Evolutionary conservation across 2,888 invertebrate genomes (phyloP).

Genomic region (Ptychoptera contaminata): DNA sequence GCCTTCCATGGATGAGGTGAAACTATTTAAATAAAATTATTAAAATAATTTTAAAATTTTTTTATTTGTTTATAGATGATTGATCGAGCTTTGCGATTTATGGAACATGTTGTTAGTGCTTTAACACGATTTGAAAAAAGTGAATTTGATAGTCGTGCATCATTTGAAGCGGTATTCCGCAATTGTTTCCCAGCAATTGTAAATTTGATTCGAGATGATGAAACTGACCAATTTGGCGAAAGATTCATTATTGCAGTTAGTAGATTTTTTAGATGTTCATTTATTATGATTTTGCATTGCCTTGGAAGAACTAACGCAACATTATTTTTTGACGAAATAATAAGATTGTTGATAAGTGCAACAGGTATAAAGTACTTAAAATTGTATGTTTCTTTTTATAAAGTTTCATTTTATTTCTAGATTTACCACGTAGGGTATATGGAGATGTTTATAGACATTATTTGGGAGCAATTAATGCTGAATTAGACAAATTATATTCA

Average conservation of each 20-base stretch:
- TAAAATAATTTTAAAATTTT: too few relatives aligned
- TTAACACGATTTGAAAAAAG: conserved; percentile 1
- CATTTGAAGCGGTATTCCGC: conserved; percentile 24
- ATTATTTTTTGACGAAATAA: conserved; percentile 24
- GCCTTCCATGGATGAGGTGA: conserved; percentile 20
- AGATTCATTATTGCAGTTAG: conserved; percentile 20
- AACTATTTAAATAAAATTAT: conserved; percentile 20
- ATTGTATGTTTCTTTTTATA: conserved; percentile 8
- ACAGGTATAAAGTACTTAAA: conserved; percentile 13
- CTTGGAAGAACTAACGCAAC: conserved; percentile 25
- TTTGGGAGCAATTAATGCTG: too few relatives aligned
- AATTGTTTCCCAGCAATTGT: conserved; percentile 21
- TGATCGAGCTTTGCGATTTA: too few relatives aligned
- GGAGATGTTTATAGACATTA: too few relatives aligned
- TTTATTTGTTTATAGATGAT: too few relatives aligned
- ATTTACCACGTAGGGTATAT: too few relatives aligned
- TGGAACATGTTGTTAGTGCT: too few relatives aligned
- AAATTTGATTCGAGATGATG: conserved; percentile 17
- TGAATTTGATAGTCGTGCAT: conserved; percentile 23
- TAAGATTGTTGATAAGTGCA: conserved; percentile 13
- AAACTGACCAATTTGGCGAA: conserved; percentile 19
- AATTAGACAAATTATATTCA: too few relatives aligned
- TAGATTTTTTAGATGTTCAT: conserved; percentile 22
- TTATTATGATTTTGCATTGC: conserved; percentile 24
- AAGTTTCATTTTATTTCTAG: too few relatives aligned